Evolutionary conservation across 1,140 invertebrate genomes (phyloP), one percentile per base, ranked within the genome.

Genomic region (Proales similis): DNA sequence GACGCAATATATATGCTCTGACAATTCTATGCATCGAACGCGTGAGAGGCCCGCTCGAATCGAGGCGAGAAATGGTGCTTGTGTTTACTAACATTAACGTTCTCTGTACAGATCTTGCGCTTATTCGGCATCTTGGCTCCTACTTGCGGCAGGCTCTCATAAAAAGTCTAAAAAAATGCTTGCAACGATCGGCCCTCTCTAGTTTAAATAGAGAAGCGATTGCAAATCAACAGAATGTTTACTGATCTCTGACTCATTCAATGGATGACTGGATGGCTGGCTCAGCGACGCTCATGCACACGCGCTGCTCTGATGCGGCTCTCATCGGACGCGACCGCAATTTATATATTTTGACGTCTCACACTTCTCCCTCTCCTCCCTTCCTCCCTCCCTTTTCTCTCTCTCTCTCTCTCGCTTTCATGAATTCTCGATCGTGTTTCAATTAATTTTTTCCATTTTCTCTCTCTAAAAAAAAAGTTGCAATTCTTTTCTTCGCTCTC

Each of bases 1-100:
- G 51, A 57, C n/a, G 39, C 51, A 11, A 57, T 57, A 27, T 42
- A 57, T 6, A 57, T 57, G 36, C 39, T 57, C 32, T 57, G 51
- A 39, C 32, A 17, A 22, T 30, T 22, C 38, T 29, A 29, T 33
- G 38, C 20, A 49, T 36, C 14, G 9, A 36, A 36, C 9, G 9
- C 14, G 9, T 36, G 14, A 36, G 33, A 36, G 9, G 9, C 14
- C 14, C 14, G 48, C 38, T 49, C 30, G 30, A 19, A 42, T 57
- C 30, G 39, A 42, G 30, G 22, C 24, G 27, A 26, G 32, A 57
- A 57, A 57, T n/a, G n/a, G n/a, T n/a, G n/a, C n/a, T n/a, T n/a
- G n/a, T n/a, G n/a, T n/a, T n/a, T n/a, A 39, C 20, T 57, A 42
- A 57, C 51, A 42, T 57, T 57, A 26, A 57, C 17, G 29, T 39